phyloP scores from a whole-genome alignment of 1,140 invertebrate genomes.

The Macrostomum lignano region DNA sequence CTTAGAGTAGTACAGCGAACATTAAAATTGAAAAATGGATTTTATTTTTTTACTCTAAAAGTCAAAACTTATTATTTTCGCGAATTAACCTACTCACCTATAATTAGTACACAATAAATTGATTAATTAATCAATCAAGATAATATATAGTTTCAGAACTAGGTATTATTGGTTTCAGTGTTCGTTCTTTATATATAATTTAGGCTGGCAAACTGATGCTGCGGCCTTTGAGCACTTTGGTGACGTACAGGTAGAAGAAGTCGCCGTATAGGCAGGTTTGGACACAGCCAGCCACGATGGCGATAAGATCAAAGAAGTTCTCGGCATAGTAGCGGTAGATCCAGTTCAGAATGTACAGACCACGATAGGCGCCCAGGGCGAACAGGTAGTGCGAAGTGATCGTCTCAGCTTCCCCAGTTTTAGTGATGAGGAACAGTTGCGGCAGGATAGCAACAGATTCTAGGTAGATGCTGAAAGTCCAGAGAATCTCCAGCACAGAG shows the following conservation, averaged over 20 bases:
- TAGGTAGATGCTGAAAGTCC: conserved; percentile 98
- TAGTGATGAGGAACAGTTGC: conserved; percentile 87
- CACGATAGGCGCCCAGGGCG: conserved; percentile 78
- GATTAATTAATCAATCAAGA: no score
- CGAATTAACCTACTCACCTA: no score
- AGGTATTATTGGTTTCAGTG: no score
- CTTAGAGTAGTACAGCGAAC: no score
- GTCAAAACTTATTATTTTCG: no score
- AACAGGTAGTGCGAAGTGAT: conserved; percentile 98
- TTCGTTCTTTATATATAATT: no score
- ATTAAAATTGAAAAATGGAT: no score
- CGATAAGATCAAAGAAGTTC: conserved; percentile 73
- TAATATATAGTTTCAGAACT: no score
- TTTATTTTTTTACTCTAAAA: no score
- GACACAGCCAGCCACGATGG: conserved; percentile 57
- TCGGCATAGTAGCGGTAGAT: conserved; percentile 66
- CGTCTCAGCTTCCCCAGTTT: conserved; percentile 93
- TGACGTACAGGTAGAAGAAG: conserved; percentile 98
- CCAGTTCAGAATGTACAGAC: conserved; percentile 90
- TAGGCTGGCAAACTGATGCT: background rate
- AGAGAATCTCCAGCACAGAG: conserved; percentile 46
- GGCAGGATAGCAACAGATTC: conserved; percentile 94
- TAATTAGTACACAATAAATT: no score
- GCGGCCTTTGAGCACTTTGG: conserved; percentile 38
- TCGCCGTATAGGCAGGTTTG: conserved; percentile 96